A percentile compares a stretch with the other conserved stretches of the same genome.
Evolutionary conservation across 1,140 invertebrate species (phyloP).

Genomic region (Diabrotica virgifera): DNA sequence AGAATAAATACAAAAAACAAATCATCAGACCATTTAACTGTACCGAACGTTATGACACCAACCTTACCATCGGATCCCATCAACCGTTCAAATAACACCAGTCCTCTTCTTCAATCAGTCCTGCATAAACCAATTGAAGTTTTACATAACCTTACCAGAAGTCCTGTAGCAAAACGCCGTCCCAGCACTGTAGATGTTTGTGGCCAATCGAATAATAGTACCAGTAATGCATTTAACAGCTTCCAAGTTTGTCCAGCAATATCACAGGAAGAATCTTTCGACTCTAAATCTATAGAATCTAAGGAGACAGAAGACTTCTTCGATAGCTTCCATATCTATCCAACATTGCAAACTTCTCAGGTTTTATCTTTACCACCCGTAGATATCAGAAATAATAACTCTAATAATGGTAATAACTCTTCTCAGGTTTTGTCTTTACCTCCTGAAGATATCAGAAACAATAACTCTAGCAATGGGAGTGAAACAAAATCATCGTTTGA

Average conservation of each 20-base stretch:
- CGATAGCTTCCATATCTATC: background rate
- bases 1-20: constrained; percentile 4
- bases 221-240: constrained; percentile 24
- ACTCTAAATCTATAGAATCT: background rate
- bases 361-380: background rate
- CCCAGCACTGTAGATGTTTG: background rate
- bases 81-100: constrained; percentile 22
- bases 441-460: constrained; percentile 7
- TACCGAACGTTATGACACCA: background rate
- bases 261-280: background rate
- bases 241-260: constrained; percentile 25
- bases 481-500: background rate
- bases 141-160: constrained; percentile 56
- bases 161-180: constrained; percentile 30
- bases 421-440: background rate
- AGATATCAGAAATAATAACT: constrained; percentile 5
- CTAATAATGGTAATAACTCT: background rate
- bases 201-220: background rate
- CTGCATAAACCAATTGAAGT: constrained; percentile 60
- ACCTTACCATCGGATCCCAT: background rate
- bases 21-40: constrained; percentile 1
- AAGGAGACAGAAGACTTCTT: background rate
- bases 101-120: constrained; percentile 49
- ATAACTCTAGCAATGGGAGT: background rate
- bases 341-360: background rate